Evolutionary conservation across 2,113 vertebrate genomes (phyloP).

Genomic region (Casuarius casuarius): DNA sequence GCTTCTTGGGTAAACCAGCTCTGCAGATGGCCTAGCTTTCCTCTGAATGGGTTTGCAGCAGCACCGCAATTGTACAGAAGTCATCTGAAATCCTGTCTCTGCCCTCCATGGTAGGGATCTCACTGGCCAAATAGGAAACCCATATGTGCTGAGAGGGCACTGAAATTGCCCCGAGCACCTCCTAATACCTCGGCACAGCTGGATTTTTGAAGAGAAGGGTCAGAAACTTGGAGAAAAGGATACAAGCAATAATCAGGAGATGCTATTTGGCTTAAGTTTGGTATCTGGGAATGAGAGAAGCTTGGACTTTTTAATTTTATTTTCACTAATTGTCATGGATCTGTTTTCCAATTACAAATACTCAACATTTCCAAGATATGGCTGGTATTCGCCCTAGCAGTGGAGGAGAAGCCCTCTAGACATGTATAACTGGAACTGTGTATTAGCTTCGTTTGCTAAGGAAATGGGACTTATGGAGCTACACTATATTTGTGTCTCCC

Average conservation of each 20-base stretch:
- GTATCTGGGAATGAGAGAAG: background rate
- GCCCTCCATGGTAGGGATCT: background rate
- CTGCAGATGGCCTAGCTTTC: background rate
- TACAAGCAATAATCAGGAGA: background rate
- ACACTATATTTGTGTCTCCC: background rate
- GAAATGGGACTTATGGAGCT: background rate
- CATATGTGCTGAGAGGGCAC: background rate
- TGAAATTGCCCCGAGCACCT: background rate
- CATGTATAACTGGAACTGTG: background rate
- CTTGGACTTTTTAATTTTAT: background rate
- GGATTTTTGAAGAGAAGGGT: background rate
- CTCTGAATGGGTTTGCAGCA: background rate
- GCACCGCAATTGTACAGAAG: background rate
- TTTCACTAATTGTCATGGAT: background rate
- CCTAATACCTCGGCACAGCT: background rate
- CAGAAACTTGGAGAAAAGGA: background rate
- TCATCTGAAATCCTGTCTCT: background rate
- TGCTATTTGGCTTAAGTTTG: background rate
- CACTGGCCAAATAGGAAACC: background rate
- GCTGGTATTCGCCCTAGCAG: fast-evolving
- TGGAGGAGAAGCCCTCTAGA: background rate
- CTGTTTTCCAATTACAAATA: background rate
- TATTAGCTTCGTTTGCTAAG: background rate
- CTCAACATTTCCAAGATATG: background rate
- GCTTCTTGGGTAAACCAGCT: background rate